These are phyloP conservation scores for Myodes glareolus DNA, from an alignment of 2,113 vertebrate species.

Conservation along the genomic window DNA sequence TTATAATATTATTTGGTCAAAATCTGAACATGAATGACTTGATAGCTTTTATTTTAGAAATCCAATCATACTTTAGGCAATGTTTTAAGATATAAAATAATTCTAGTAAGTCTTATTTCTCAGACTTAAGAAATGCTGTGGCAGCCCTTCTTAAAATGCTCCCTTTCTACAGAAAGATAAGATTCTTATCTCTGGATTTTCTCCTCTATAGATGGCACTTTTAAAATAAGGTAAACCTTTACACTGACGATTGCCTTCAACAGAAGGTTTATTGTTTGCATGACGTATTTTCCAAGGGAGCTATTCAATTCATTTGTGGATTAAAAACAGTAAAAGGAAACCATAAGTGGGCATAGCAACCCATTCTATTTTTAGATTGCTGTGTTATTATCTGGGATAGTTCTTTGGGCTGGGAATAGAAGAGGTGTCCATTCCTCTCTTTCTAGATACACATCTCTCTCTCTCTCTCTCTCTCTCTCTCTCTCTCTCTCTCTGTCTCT, in stretches of 20 bases:
- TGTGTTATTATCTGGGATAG: neutral
- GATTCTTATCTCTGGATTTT: neutral
- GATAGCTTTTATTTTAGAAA: slow-evolving; percentile 50
- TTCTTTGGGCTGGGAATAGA: neutral
- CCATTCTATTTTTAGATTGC: neutral
- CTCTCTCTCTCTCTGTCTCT: neutral
- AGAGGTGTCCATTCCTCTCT: neutral
- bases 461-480: neutral
- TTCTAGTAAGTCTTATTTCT: slow-evolving; percentile 15
- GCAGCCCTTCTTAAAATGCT: slow-evolving; percentile 40
- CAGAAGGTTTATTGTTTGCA: slow-evolving; percentile 54
- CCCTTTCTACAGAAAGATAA: neutral
- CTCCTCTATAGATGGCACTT: slow-evolving; percentile 22
- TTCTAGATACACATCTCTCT: neutral
- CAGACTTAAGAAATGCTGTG: slow-evolving; percentile 29
- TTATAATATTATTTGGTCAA: neutral
- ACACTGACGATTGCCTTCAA: neutral
- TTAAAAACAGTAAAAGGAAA: slow-evolving; percentile 38
- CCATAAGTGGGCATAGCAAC: neutral
- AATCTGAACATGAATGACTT: neutral
- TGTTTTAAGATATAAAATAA: slow-evolving; percentile 47
- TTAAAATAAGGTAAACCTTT: slow-evolving; percentile 63
- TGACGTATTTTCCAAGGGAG: slow-evolving; percentile 5
- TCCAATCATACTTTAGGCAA: slow-evolving; percentile 5
- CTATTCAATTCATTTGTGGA: neutral